These are phyloP conservation scores for Cacoxenus indagator DNA, from an alignment of 2,888 invertebrate genomes.

Conservation along the genomic window DNA sequence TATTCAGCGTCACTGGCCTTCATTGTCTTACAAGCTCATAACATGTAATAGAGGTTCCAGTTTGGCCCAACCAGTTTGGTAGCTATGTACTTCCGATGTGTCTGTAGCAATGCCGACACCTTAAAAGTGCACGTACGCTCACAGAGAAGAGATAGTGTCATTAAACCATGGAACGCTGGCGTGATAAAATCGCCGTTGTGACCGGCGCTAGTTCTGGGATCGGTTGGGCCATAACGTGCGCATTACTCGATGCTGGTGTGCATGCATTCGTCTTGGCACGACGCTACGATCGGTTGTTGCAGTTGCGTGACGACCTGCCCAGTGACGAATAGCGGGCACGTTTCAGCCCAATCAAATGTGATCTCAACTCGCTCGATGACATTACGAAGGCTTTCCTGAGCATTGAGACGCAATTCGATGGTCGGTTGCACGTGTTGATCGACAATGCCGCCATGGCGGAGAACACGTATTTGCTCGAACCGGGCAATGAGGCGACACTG, in stretches of 20 bases:
- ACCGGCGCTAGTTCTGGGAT: constrained; percentile 76
- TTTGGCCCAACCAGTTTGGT: neutral
- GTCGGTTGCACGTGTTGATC: constrained; percentile 72
- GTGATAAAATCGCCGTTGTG: constrained; percentile 73
- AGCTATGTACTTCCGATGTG: neutral
- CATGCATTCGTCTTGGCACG: constrained; percentile 73
- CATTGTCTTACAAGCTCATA: no score
- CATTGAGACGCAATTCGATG: constrained; percentile 71
- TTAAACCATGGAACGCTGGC: constrained; percentile 59
- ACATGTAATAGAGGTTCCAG: neutral
- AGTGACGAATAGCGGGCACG: constrained; percentile 49
- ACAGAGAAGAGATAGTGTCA: neutral
- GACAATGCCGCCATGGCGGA: constrained; percentile 74
- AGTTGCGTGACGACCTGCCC: constrained; percentile 41
- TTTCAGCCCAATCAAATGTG: constrained; percentile 71
- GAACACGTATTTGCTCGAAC: constrained; percentile 47
- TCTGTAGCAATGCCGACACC: neutral
- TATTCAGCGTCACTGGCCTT: no score
- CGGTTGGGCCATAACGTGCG: constrained; percentile 71
- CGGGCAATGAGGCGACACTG: constrained; percentile 51
- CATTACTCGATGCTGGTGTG: constrained; percentile 71
- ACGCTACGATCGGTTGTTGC: constrained; percentile 69
- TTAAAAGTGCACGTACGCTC: neutral
- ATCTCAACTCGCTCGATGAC: constrained; percentile 72
- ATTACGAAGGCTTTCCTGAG: constrained; percentile 72